A percentile compares a stretch with the other conserved stretches of the same genome.
Evolutionary conservation across 2,797 vertebrate species (phyloP).

Genomic region (Manis javanica): DNA sequence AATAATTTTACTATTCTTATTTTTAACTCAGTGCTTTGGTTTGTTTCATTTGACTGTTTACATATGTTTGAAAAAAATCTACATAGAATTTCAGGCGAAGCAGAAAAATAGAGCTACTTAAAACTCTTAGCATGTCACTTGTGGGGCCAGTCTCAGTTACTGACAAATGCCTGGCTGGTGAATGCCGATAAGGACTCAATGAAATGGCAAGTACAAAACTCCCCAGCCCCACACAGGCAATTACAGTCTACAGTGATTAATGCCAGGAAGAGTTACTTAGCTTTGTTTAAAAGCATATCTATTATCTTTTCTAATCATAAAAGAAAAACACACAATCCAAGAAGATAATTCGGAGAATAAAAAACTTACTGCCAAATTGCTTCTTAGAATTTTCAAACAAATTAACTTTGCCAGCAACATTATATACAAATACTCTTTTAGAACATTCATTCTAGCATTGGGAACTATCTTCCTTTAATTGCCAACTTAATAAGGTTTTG

Average conservation of each 20-base stretch:
- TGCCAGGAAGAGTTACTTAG: not conserved
- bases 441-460: not conserved
- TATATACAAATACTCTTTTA: not conserved
- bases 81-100: constrained; percentile 26
- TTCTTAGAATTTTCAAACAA: not conserved
- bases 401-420: not conserved
- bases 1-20: not conserved
- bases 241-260: not conserved
- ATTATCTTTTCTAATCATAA: constrained; percentile 7
- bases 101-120: not conserved
- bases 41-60: constrained; percentile 50
- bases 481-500: not conserved
- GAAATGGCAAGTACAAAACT: not conserved
- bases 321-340: not conserved
- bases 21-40: not conserved
- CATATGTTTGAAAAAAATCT: not conserved
- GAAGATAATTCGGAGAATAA: not conserved
- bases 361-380: not conserved
- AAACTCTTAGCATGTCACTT: constrained; percentile 11
- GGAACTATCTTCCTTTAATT: not conserved
- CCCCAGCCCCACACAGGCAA: not conserved
- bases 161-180: constrained; percentile 53
- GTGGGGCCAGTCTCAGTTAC: not conserved
- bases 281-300: not conserved
- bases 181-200: not conserved